Conservation (phyloP, 1,140 invertebrate species). For the Drosophila novamexicana region DNA sequence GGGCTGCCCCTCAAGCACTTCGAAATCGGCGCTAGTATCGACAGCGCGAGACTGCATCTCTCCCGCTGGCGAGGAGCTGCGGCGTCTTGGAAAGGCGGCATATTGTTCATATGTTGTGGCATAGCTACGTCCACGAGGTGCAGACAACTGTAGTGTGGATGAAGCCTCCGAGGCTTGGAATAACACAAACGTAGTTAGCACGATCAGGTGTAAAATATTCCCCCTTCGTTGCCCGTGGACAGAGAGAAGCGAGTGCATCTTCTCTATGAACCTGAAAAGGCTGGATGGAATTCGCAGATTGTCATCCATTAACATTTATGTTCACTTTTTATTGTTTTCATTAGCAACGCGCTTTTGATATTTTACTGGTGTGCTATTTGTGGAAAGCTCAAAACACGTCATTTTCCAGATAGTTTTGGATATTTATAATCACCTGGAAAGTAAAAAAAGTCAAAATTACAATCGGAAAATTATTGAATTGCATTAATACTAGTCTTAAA, state of each 20-base stretch:
- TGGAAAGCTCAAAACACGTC: slow-evolving; percentile 32
- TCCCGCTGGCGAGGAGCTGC: slow-evolving; percentile 79
- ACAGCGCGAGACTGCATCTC: slow-evolving; percentile 94
- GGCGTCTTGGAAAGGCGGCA: slow-evolving; percentile 72
- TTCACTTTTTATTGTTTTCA: slow-evolving; percentile 40
- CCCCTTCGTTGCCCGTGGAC: slow-evolving; percentile 16
- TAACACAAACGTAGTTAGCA: slow-evolving; percentile 25
- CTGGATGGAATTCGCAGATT: slow-evolving; percentile 12
- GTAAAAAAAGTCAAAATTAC: background rate
- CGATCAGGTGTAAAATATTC: slow-evolving; percentile 44
- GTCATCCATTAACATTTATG: slow-evolving; percentile 30
- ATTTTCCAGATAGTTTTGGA: slow-evolving; percentile 35
- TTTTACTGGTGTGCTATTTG: slow-evolving; percentile 27
- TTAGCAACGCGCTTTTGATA: slow-evolving; percentile 35
- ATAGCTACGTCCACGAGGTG: slow-evolving; percentile 67
- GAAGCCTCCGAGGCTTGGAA: slow-evolving; percentile 21
- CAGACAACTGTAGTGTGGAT: slow-evolving; percentile 39
- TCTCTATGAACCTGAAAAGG: slow-evolving; percentile 33
- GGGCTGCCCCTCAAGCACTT: slow-evolving; percentile 93
- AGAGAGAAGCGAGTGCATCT: slow-evolving; percentile 41
- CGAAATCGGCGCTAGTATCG: slow-evolving; percentile 93
- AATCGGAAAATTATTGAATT: background rate
- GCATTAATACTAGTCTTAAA: background rate
- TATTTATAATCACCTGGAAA: slow-evolving; percentile 36
- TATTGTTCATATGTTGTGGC: slow-evolving; percentile 76